Percentiles rank a stretch among this genome's conserved stretches.
Evolutionary conservation across 1,140 invertebrate genomes (phyloP).

Genomic region (Anoplophora glabripennis): DNA sequence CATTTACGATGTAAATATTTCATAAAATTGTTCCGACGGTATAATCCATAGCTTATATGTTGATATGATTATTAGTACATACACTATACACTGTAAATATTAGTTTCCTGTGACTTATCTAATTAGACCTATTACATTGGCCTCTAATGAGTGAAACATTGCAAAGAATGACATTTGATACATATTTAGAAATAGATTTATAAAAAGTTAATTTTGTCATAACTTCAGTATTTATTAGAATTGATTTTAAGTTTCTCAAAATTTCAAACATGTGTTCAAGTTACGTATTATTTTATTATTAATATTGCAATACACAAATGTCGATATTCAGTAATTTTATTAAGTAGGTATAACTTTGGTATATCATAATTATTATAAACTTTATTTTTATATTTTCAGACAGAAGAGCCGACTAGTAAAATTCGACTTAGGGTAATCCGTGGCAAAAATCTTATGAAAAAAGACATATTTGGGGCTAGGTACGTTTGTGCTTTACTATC

Average conservation of each 20-base stretch:
- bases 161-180: not conserved
- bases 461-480: constrained; percentile 98
- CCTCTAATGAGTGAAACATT: not conserved
- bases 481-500: constrained; percentile 48
- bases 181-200: constrained; percentile 1
- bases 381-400: constrained; percentile 52
- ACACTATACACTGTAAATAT: not conserved
- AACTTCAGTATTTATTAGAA: too few relatives aligned
- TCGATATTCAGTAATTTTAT: too few relatives aligned
- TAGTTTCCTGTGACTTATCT: not conserved
- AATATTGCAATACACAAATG: too few relatives aligned
- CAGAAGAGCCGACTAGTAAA: constrained; percentile 70
- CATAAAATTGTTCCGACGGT: not conserved
- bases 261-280: too few relatives aligned
- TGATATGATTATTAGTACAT: not conserved
- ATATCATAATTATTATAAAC: too few relatives aligned
- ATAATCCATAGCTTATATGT: constrained; percentile 1
- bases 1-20: constrained; percentile 7
- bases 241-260: too few relatives aligned
- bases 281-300: too few relatives aligned
- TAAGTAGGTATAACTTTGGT: too few relatives aligned
- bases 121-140: not conserved
- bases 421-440: constrained; percentile 79
- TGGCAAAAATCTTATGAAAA: constrained; percentile 90
- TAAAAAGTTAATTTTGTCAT: not conserved